These are phyloP conservation scores for Oncorhynchus clarkii DNA, from an alignment of 2,113 vertebrate genomes.

Conservation along the genomic window DNA sequence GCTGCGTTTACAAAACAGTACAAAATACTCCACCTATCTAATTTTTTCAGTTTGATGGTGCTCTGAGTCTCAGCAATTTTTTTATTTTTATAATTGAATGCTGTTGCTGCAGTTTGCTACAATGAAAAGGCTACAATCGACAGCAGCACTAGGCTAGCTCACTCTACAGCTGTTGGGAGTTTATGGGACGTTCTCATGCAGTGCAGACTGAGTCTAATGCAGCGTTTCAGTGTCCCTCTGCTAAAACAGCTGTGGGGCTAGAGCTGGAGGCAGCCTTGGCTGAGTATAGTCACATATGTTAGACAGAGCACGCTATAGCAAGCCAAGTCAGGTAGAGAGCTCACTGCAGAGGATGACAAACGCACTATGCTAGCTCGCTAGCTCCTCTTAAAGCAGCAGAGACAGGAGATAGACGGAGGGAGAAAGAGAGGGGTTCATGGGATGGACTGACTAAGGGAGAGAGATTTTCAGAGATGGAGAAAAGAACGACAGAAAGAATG, in stretches of 20 bases:
- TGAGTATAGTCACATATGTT: not conserved
- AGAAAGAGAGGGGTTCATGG: not conserved
- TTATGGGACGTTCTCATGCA: not conserved
- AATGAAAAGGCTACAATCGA: not conserved
- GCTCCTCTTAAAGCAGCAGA: not conserved
- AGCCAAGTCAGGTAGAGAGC: not conserved
- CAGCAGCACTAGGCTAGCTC: not conserved
- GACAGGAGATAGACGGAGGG: not conserved
- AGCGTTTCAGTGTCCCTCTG: not conserved
- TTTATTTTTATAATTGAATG: not conserved
- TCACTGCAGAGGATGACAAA: not conserved
- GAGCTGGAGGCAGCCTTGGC: no score
- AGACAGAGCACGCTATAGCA: not conserved
- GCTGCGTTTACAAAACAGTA: constrained; percentile 34
- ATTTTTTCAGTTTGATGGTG: no score
- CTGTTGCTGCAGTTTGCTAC: not conserved
- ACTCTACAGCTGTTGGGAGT: not conserved
- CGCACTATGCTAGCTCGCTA: not conserved
- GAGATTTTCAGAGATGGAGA: not conserved
- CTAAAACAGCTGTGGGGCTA: not conserved
- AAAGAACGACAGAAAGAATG: no score
- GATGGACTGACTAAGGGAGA: not conserved
- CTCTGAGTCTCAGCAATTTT: not conserved
- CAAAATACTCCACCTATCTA: not conserved
- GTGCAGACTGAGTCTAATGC: not conserved